A percentile compares a stretch with the other conserved stretches of the same genome.
phyloP scores from a whole-genome alignment of 1,140 invertebrate species.

The Nymphalis io region DNA sequence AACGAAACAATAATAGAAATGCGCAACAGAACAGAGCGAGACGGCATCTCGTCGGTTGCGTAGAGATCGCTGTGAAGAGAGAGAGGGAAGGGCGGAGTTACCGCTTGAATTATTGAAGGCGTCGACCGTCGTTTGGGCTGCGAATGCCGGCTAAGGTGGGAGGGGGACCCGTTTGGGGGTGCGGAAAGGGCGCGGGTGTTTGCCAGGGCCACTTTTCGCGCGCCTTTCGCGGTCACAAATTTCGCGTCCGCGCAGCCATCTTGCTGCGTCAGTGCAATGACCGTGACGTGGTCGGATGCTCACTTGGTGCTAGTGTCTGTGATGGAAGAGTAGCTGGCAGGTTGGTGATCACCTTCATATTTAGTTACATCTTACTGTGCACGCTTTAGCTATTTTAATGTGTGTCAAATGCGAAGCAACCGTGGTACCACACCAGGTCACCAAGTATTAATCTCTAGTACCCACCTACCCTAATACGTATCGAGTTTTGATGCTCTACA shows the following conservation, averaged over 20 bases:
- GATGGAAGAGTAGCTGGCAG: slow-evolving; percentile 35
- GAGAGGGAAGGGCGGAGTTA: slow-evolving; percentile 37
- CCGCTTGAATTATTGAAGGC: slow-evolving; percentile 66
- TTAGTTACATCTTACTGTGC: background rate
- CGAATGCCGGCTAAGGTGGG: slow-evolving; percentile 44
- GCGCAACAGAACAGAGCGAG: slow-evolving; percentile 60
- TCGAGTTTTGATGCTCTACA: too few relatives aligned
- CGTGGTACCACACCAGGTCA: too few relatives aligned
- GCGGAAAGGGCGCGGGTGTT: slow-evolving; percentile 43
- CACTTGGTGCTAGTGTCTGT: slow-evolving; percentile 47
- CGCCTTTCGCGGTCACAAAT: slow-evolving; percentile 68
- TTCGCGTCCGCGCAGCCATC: slow-evolving; percentile 61
- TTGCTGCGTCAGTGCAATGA: slow-evolving; percentile 54
- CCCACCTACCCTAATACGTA: too few relatives aligned
- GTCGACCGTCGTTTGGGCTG: slow-evolving; percentile 68
- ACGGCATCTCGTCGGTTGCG: slow-evolving; percentile 40
- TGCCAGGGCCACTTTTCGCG: slow-evolving; percentile 59
- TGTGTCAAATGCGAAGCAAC: background rate
- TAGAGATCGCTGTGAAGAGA: slow-evolving; percentile 21
- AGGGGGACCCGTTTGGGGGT: slow-evolving; percentile 12
- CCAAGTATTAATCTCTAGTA: too few relatives aligned
- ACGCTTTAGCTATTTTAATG: background rate
- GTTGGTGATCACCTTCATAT: slow-evolving; percentile 29
- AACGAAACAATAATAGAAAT: slow-evolving; percentile 47
- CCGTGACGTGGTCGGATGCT: slow-evolving; percentile 42